These are phyloP conservation scores for Mustela nigripes DNA, from an alignment of 2,113 vertebrate species.

Conservation along the genomic window DNA sequence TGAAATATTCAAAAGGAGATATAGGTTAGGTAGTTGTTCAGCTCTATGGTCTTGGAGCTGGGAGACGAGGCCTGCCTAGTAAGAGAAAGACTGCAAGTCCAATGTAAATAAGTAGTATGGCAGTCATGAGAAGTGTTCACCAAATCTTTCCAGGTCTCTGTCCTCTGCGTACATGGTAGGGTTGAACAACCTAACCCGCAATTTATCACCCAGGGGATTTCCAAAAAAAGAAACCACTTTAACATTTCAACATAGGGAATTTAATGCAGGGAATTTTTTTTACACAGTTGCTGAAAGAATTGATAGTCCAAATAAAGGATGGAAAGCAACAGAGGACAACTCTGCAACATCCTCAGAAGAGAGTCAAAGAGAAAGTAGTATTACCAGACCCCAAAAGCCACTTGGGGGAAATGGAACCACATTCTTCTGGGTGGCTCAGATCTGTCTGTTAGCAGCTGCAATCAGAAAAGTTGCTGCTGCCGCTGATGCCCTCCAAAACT, in stretches of 20 bases:
- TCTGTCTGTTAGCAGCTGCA: not conserved
- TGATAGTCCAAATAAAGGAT: not conserved
- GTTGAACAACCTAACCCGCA: not conserved
- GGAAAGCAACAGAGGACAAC: not conserved
- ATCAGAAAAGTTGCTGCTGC: not conserved
- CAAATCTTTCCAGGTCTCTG: not conserved
- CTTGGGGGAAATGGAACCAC: not conserved
- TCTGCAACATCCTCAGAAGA: not conserved
- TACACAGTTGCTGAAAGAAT: not conserved
- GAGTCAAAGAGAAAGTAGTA: not conserved
- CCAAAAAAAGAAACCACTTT: not conserved
- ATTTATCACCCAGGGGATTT: not conserved
- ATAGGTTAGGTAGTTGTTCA: not conserved
- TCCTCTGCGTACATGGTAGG: not conserved
- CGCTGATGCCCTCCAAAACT: not conserved
- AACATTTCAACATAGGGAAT: not conserved
- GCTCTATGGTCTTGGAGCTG: not conserved
- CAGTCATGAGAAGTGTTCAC: not conserved
- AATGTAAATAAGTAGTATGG: not conserved
- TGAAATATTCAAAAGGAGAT: conserved; percentile 1
- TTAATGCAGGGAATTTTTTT: conserved; percentile 41
- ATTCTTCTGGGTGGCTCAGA: not conserved
- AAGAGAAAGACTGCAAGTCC: not conserved
- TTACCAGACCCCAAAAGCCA: not conserved
- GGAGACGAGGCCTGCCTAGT: not conserved